Evolutionary conservation across 2,888 invertebrate species (phyloP).

Genomic region (Idaea aversata): DNA sequence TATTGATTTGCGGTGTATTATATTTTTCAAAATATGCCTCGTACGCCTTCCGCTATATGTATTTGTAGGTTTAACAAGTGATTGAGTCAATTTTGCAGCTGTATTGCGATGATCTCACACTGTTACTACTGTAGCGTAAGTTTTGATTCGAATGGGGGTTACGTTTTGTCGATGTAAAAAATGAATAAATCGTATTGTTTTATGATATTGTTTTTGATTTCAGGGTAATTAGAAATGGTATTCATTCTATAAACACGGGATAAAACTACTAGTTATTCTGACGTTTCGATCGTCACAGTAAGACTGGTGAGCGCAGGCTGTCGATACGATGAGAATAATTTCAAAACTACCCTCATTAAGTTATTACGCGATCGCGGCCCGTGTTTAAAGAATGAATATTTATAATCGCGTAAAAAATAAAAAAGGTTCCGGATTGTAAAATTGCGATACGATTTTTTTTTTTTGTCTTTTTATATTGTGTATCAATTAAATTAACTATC

Average conservation of each 20-base stretch:
- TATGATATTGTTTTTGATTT: constrained; percentile 47
- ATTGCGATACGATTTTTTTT: not conserved
- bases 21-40: no score
- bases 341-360: no score
- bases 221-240: constrained; percentile 33
- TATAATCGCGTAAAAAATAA: not conserved
- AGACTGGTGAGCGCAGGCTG: no score
- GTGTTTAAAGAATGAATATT: not conserved
- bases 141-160: constrained; percentile 34
- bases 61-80: constrained; percentile 59
- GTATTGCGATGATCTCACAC: constrained; percentile 71
- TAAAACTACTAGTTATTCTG: no score
- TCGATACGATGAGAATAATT: no score
- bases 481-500: not conserved
- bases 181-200: constrained; percentile 48
- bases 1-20: no score
- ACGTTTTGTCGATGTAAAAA: constrained; percentile 19
- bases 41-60: constrained; percentile 22
- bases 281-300: no score
- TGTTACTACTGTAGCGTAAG: constrained; percentile 51
- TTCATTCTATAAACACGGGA: not conserved
- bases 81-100: constrained; percentile 71
- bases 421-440: not conserved
- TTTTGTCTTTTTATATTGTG: not conserved
- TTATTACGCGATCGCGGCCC: no score